Base-by-base conservation (phyloP, 2,888 invertebrate genomes). In the Platycnemis pennipes region DNA sequence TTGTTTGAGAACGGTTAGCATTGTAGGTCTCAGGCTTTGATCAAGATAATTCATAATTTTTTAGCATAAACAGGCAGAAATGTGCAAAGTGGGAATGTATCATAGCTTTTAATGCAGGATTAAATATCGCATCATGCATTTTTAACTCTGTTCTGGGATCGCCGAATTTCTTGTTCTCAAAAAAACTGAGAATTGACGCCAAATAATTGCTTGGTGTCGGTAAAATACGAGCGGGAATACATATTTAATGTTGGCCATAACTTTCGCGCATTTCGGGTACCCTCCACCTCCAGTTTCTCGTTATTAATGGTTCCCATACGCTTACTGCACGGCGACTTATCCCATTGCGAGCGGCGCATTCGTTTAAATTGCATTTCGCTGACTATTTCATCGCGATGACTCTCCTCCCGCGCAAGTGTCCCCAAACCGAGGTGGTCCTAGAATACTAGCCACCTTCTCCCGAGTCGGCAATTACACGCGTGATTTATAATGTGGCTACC, bases 401-500 rank as follows among this genome's bases (percentile, higher is more conserved):
- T 77, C 16, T 11, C 77, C 77, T 37, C 37, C 11, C 77, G 31
- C 77, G n/a, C 77, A 37, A 37, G 13, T 77, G 77, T 31, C 77
- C 13, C 77, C 77, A 37, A 31, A 37, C 77, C 31, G 77, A 31
- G 16, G 77, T 37, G 11, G 37, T 37, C 37, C 77, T 77, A 77
- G 77, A 77, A 77, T 77, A 37, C 77, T 77, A 37, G 3, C 31
- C 77, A 26, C 26, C 63, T 63, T 63, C 63, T 77, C 77, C 77
- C 77, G 37, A 77, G 77, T 16, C 77, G 77, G 77, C 77, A 77
- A 77, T 77, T 77, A 77, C 77, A 77, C 77, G 2, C 13, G 11
- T 91, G 91, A 69, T 91, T 91, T 91, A 91, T 63, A 26, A 91
- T 45, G 91, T 44, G 91, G 91, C 91, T 44, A 91, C 56, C 91